Evolutionary conservation across 2,113 vertebrate genomes (phyloP).

Genomic region (Manacus vitellinus): DNA sequence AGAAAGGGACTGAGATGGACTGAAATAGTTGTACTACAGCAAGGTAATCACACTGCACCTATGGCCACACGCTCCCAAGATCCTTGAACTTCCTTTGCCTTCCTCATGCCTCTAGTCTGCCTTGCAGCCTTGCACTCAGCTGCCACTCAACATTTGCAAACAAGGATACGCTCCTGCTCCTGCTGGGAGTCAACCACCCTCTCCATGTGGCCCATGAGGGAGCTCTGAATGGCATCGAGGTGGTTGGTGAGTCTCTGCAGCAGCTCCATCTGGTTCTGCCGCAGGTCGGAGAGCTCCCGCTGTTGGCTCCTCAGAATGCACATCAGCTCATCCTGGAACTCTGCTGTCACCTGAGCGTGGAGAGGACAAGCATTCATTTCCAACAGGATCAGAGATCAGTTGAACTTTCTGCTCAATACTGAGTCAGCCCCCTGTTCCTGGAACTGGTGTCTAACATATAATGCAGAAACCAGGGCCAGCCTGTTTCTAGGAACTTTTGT

Average conservation of each 20-base stretch:
- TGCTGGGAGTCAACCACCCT: constrained; percentile 85
- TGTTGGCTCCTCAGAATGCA: constrained; percentile 89
- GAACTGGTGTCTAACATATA: not conserved
- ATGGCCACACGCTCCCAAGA: accelerated
- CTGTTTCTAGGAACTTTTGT: not conserved
- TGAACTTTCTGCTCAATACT: not conserved
- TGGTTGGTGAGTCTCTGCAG: constrained; percentile 83
- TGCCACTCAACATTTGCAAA: accelerated
- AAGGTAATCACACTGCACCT: not conserved
- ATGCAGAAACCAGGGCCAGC: not conserved
- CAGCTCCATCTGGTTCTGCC: constrained; percentile 84
- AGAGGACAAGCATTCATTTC: not conserved
- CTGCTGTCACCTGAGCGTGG: constrained; percentile 71
- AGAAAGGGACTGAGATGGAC: not conserved
- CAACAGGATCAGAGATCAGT: not conserved
- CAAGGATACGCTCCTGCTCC: constrained; percentile 96
- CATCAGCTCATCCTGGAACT: constrained; percentile 87
- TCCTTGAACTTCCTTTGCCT: not conserved
- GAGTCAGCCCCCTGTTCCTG: not conserved
- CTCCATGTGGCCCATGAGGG: constrained; percentile 88
- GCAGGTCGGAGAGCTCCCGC: constrained; percentile 87
- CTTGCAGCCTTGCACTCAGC: not conserved
- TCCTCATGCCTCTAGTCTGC: not conserved
- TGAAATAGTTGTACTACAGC: not conserved
- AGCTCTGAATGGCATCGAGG: constrained; percentile 87